Percentiles rank a stretch among this genome's conserved stretches.
Conservation (phyloP, 2,888 invertebrate genomes). For the Amaurobius ferox region DNA sequence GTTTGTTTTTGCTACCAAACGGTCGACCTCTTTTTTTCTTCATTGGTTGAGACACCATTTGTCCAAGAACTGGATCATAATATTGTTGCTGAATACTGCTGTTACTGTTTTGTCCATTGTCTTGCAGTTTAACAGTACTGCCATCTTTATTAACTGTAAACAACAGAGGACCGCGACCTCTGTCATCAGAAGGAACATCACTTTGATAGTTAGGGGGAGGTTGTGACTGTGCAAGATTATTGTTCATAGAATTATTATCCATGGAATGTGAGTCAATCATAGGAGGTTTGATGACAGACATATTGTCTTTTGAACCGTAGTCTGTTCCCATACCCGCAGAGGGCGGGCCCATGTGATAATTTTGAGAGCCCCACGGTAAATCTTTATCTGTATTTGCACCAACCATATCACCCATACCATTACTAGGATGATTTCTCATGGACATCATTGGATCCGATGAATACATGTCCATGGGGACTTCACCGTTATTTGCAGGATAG, state of each 20-base stretch:
- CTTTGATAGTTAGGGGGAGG: slow-evolving; percentile 44
- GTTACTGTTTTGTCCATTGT: slow-evolving; percentile 22
- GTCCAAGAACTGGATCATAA: slow-evolving; percentile 63
- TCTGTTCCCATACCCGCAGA: slow-evolving; percentile 39
- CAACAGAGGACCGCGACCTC: slow-evolving; percentile 57
- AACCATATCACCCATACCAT: slow-evolving; percentile 61
- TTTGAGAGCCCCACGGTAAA: slow-evolving; percentile 54
- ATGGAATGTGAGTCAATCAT: slow-evolving; percentile 63
- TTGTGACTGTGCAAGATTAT: slow-evolving; percentile 40
- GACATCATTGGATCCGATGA: slow-evolving; percentile 52
- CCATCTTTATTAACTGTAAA: slow-evolving; percentile 71
- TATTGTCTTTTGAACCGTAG: slow-evolving; percentile 55
- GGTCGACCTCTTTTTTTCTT: slow-evolving; percentile 75
- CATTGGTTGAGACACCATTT: slow-evolving; percentile 63
- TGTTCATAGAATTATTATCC: slow-evolving; percentile 55
- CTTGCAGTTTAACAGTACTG: slow-evolving; percentile 58
- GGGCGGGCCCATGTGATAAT: slow-evolving; percentile 69
- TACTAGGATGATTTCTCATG: slow-evolving; percentile 59
- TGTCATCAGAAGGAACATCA: slow-evolving; percentile 59
- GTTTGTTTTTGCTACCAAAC: slow-evolving; percentile 75
- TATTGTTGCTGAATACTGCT: slow-evolving; percentile 50
- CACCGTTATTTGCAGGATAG: slow-evolving; percentile 55
- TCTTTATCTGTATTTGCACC: slow-evolving; percentile 41
- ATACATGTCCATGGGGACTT: slow-evolving; percentile 65
- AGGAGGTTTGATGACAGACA: slow-evolving; percentile 68